Evolutionary conservation across 1,140 invertebrate genomes (phyloP).

Genomic region (Himalopsyche phryganea): DNA sequence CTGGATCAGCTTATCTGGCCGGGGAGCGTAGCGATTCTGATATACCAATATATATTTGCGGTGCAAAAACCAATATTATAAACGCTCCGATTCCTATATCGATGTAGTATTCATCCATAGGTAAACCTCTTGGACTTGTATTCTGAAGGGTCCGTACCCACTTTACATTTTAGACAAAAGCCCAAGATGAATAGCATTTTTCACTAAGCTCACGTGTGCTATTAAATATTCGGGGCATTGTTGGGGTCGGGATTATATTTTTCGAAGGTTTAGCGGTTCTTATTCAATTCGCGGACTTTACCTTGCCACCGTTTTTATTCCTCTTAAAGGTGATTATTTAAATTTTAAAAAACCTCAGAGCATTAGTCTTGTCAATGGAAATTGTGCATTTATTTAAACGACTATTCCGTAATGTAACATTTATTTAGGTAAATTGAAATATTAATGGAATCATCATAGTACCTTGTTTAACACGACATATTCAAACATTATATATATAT

Average conservation of each 20-base stretch:
- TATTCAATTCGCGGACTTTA: background rate
- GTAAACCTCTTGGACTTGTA: slow-evolving; percentile 6
- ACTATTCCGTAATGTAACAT: too few relatives aligned
- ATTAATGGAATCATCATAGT: too few relatives aligned
- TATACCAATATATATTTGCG: background rate
- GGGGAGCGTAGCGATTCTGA: too few relatives aligned
- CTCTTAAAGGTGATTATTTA: background rate
- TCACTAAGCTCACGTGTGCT: slow-evolving; percentile 8
- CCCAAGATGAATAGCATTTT: slow-evolving; percentile 13
- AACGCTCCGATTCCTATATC: slow-evolving; percentile 13
- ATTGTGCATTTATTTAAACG: too few relatives aligned
- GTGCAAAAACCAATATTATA: slow-evolving; percentile 12
- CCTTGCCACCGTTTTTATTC: background rate
- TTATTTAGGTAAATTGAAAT: too few relatives aligned
- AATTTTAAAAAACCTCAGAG: background rate
- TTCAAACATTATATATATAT: too few relatives aligned
- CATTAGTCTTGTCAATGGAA: background rate
- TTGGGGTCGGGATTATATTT: slow-evolving; percentile 6
- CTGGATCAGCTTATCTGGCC: too few relatives aligned
- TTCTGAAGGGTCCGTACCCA: slow-evolving; percentile 4
- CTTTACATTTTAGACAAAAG: slow-evolving; percentile 23
- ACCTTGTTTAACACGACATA: too few relatives aligned
- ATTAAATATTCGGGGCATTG: slow-evolving; percentile 3
- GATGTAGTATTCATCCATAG: slow-evolving; percentile 16
- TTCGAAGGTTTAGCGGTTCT: slow-evolving; percentile 3